phyloP scores from a whole-genome alignment of 1,140 invertebrate species.

The Saccostrea glomerata region DNA sequence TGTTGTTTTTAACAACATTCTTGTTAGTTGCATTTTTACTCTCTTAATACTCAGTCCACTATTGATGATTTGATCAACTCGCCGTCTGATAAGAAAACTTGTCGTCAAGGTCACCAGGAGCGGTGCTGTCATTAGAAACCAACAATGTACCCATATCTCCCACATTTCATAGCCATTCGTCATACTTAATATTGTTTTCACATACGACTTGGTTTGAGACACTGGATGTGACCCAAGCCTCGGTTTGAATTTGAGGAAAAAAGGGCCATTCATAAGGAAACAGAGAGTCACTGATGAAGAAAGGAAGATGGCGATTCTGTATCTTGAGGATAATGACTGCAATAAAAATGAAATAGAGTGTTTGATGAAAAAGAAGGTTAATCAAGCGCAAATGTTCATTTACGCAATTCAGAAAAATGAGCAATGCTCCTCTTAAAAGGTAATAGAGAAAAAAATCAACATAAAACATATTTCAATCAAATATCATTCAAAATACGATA shows the following conservation, averaged over 20 bases:
- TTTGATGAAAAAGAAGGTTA: too few relatives aligned
- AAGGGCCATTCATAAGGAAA: background rate
- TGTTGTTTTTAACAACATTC: background rate
- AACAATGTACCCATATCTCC: background rate
- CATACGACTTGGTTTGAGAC: background rate
- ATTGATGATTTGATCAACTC: background rate
- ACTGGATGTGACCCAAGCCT: background rate
- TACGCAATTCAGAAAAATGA: too few relatives aligned
- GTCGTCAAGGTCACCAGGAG: background rate
- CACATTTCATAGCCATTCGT: background rate
- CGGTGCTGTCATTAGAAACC: background rate
- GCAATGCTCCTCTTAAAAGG: too few relatives aligned
- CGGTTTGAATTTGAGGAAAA: constrained; percentile 7
- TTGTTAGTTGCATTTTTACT: background rate
- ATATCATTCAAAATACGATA: too few relatives aligned
- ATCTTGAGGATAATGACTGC: background rate
- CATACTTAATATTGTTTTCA: background rate
- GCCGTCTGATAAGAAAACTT: background rate
- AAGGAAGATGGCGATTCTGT: background rate
- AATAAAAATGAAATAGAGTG: background rate
- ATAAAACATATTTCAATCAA: too few relatives aligned
- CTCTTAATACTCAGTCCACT: background rate
- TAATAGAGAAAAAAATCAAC: too few relatives aligned
- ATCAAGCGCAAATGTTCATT: too few relatives aligned
- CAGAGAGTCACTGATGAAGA: background rate